These are phyloP conservation scores for Parnassius glacialis DNA, from an alignment of 2,888 invertebrate genomes.

Conservation along the genomic window DNA sequence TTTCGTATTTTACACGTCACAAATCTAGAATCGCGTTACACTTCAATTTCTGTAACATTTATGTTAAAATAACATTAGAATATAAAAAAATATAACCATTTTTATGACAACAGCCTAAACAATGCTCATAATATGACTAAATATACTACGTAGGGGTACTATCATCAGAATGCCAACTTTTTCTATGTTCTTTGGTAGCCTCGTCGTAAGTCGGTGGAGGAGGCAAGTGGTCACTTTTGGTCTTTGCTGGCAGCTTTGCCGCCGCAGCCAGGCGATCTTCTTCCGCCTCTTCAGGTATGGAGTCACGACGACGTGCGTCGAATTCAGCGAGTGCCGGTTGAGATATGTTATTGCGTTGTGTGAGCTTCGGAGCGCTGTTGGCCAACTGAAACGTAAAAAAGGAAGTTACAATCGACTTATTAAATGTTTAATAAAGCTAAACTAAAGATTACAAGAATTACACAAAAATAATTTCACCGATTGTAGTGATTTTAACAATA, in stretches of 20 bases:
- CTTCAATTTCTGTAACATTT: neutral
- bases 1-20: neutral
- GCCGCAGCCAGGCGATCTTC: constrained; percentile 61
- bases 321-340: constrained; percentile 82
- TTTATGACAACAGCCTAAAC: neutral
- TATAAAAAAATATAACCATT: neutral
- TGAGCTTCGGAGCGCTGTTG: constrained; percentile 83
- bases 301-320: constrained; percentile 79
- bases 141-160: constrained; percentile 56
- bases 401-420: too few species aligned
- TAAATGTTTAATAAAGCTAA: too few species aligned
- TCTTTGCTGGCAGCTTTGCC: constrained; percentile 55
- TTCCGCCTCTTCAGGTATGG: constrained; percentile 83
- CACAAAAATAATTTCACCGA: too few species aligned
- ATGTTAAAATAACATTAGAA: neutral
- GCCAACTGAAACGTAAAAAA: constrained; percentile 66
- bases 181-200: constrained; percentile 65
- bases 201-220: constrained; percentile 70
- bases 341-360: constrained; percentile 81
- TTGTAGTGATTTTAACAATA: too few species aligned
- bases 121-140: neutral
- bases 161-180: constrained; percentile 78
- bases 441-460: too few species aligned
- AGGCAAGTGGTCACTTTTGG: constrained; percentile 62
- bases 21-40: neutral